Base-by-base conservation (phyloP, 1,140 invertebrate genomes). In the Papilio dardanus region DNA sequence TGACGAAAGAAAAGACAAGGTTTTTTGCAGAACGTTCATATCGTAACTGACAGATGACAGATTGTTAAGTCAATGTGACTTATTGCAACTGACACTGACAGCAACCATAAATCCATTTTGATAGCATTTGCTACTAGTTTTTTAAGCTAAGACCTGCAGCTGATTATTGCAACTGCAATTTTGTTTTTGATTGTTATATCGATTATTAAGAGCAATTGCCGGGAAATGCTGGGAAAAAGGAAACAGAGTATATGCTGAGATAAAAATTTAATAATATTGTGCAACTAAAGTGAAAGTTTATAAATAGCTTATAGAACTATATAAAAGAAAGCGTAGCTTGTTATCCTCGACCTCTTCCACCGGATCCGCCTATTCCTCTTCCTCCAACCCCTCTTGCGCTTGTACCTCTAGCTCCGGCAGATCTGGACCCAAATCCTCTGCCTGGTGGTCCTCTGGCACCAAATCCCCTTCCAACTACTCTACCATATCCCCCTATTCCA, bases 381-480 rank as follows among this genome's bases (percentile, higher is more conserved):
- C 86, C 83, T 50, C 81, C 78, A 2, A 79, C 54, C 3, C 77
- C 67, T 30, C 80, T 37, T 37, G 74, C 79, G 24, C 79, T 78
- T 50, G 74, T 62, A 1, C 82, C 77, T 71, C 77, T 75, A 33
- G 76, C 50, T n/a, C 76, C 79, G 10, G 30, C 24, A 62, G 54
- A 28, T 74, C 81, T 65, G 14, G 78, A 78, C 0, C 81, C 81
- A 28, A 81, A 77, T 37, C 83, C 79, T 37, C 80, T 75, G 0
- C 82, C 84, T 0, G 79, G 80, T 37, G 83, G 78, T 0, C 85
- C 85, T 66, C 83, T 77, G 14, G 82, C 81, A 3, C 82, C 80
- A 50, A 81, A 77, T 0, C 86, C 84, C 21, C 81, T 42, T 2
- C 83, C 84, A 30, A 21, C 19, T 54, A 8, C 81, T 37, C 35